Evolutionary conservation across 2,113 vertebrate species (phyloP), one percentile per base, ranked within the genome.

Genomic region (human (Homo sapiens)): DNA sequence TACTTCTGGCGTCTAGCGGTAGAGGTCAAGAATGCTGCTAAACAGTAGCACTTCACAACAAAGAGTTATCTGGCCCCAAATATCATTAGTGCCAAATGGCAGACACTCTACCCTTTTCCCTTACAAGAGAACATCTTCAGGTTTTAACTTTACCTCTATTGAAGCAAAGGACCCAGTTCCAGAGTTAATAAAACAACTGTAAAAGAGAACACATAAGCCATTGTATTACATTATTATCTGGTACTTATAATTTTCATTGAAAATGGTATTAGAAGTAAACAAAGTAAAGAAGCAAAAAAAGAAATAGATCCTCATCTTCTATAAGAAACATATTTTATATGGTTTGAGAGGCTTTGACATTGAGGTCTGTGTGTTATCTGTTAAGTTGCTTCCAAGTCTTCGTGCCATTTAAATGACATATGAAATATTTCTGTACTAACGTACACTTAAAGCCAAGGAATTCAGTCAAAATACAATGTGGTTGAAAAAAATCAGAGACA

Each of bases 371-470:
- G 96, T 52, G 2, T 96, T 97, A 87, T 98, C 70, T 64, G 38
- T 97, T 94, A 91, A 76, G 32, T 70, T 88, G 50, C 68, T 96
- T 97, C 78, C 97, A 96, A 93, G 83, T 94, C 68, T 57, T 68
- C 52, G 0, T 96, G 94, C 89, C 96, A 86, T 92, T 98, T 94
- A 94, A 96, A 96, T 97, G 97, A 96, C 96, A 97, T 95, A 85
- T 91, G 78, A 20, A 0, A 16, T 70, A 59, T 94, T 97, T 84
- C 92, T 96, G 70, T 79, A 38, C 40, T 55, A 55, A 18, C 52
- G 52, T 55, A 55, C 85, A 97, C 78, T 80, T 89, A 73, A 97
- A 95, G 80, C 79, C 88, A 97, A 97, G 96, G 96, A 80, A 95
- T 98, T 97, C 79, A 96, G 94, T 96, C 97, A 96, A 97, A 96